These are phyloP conservation scores for Macropis europaea DNA, from an alignment of 2,888 invertebrate species.

Conservation along the genomic window DNA sequence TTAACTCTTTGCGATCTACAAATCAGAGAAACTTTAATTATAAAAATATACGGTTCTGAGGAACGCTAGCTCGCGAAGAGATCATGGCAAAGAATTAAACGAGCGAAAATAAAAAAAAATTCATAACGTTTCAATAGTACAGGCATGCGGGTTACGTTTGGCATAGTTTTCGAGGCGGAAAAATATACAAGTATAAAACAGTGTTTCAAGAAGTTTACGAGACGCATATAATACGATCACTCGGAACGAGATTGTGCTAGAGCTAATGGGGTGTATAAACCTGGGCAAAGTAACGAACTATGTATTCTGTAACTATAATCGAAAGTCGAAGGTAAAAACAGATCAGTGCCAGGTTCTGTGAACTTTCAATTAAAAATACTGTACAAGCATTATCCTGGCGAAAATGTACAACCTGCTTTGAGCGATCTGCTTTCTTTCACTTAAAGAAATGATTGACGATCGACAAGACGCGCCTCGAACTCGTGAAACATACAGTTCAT, in stretches of 20 bases:
- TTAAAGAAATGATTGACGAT: conserved; percentile 47
- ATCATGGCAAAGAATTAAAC: conserved; percentile 27
- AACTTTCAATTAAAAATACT: conserved; percentile 75
- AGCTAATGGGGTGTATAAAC: conserved; percentile 58
- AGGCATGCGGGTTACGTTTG: neutral
- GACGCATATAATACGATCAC: conserved; percentile 15
- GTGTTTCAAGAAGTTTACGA: conserved; percentile 2
- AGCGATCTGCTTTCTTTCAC: conserved; percentile 51
- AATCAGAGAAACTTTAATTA: neutral
- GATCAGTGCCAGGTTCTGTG: conserved; percentile 64
- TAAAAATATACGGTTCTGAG: neutral
- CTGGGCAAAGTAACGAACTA: conserved; percentile 49
- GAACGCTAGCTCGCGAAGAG: neutral
- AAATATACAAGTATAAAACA: conserved; percentile 9
- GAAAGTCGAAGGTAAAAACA: conserved; percentile 58
- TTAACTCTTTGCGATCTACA: conserved; percentile 13
- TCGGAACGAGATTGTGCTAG: conserved; percentile 14
- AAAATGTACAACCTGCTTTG: conserved; percentile 67
- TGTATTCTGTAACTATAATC: conserved; percentile 50
- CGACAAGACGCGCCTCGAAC: conserved; percentile 28
- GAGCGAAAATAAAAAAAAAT: conserved; percentile 11
- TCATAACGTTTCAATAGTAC: neutral
- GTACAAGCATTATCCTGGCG: conserved; percentile 73
- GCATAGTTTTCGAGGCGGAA: neutral
- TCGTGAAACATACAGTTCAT: conserved; percentile 42